Percentiles rank a stretch among this genome's conserved stretches.
These are phyloP conservation scores for Melanotaenia maccullochi DNA, from an alignment of 2,797 vertebrate genomes.

Conservation along the genomic window DNA sequence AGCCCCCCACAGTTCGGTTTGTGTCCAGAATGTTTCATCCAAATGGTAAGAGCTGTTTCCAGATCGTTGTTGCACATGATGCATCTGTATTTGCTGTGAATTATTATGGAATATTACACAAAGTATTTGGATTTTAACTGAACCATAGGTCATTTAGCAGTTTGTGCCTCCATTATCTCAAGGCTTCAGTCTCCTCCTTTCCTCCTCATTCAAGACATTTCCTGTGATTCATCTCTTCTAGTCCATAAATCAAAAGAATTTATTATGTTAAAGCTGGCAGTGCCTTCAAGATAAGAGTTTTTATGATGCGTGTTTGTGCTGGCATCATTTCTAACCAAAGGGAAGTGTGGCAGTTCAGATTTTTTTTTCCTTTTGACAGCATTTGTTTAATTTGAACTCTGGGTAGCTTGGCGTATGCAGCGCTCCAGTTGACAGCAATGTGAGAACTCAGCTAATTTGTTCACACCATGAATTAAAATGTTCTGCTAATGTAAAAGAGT, in stretches of 20 bases:
- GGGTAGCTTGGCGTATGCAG: background rate
- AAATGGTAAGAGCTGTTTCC: slow-evolving; percentile 88
- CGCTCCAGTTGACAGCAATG: background rate
- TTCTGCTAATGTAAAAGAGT: too few species aligned
- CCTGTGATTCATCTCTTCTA: slow-evolving; percentile 1
- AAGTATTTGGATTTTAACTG: background rate
- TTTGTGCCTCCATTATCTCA: background rate
- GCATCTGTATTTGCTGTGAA: background rate
- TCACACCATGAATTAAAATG: too few species aligned
- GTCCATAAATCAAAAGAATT: background rate
- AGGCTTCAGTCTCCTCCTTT: background rate
- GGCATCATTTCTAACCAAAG: background rate
- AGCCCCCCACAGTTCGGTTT: slow-evolving; percentile 98
- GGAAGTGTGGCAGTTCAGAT: background rate
- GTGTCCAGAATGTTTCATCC: slow-evolving; percentile 99
- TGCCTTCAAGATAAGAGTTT: background rate
- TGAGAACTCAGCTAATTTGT: background rate
- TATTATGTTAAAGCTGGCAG: background rate
- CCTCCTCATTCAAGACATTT: slow-evolving; percentile 5
- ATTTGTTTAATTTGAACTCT: background rate
- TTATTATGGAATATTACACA: too few species aligned
- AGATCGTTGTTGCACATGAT: background rate
- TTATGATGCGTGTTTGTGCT: background rate
- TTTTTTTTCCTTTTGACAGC: background rate
- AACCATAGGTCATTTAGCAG: background rate